phyloP scores from a whole-genome alignment of 1,140 invertebrate species.

The Oscheius sp. region DNA sequence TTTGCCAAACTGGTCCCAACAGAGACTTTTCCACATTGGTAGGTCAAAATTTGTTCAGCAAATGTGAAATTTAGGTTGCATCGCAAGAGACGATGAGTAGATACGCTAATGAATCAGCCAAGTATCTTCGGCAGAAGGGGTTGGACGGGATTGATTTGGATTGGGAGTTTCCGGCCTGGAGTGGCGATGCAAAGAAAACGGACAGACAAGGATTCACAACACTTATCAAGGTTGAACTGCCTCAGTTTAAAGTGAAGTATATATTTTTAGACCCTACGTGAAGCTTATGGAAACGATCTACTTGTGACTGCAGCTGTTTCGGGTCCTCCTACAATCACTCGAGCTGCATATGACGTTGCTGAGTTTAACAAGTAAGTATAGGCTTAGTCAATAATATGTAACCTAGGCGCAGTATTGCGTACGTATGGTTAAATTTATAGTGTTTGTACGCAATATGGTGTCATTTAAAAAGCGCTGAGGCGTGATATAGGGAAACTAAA shows the following conservation, averaged over 20 bases:
- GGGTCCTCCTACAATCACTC: slow-evolving; percentile 44
- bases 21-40: slow-evolving; percentile 15
- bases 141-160: slow-evolving; percentile 51
- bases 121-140: slow-evolving; percentile 38
- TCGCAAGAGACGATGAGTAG: slow-evolving; percentile 14
- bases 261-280: slow-evolving; percentile 32
- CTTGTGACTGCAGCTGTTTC: slow-evolving; percentile 40
- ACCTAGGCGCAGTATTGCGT: too few species aligned
- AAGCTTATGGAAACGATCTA: slow-evolving; percentile 13
- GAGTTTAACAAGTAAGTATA: slow-evolving; percentile 39
- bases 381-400: neutral
- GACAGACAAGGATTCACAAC: slow-evolving; percentile 36
- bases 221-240: slow-evolving; percentile 35
- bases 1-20: slow-evolving; percentile 14
- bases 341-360: slow-evolving; percentile 40
- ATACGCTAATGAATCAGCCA: neutral
- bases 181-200: slow-evolving; percentile 30
- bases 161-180: slow-evolving; percentile 54
- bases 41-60: neutral
- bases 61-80: slow-evolving; percentile 35
- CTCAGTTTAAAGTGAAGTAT: neutral
- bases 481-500: too few species aligned
- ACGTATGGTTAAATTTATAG: too few species aligned
- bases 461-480: too few species aligned
- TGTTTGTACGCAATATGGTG: too few species aligned